Conservation (phyloP, 1,140 invertebrate species). For the Drosophila azteca region DNA sequence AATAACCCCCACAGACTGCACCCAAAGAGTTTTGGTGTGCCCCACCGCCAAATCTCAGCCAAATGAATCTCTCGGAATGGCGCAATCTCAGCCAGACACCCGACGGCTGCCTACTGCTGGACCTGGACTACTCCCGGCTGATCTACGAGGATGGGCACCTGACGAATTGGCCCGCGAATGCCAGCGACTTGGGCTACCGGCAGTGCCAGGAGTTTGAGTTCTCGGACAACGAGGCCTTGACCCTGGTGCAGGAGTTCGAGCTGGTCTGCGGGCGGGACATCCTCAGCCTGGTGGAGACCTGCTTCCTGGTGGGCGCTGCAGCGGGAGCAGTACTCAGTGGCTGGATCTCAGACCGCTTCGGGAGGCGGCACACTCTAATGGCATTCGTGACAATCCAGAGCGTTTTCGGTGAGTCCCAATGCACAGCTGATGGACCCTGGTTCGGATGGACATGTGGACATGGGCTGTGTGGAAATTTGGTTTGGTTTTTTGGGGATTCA, state of each 20-base stretch:
- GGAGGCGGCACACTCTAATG: slow-evolving; percentile 89
- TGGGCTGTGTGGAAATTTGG: slow-evolving; percentile 49
- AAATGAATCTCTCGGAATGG: slow-evolving; percentile 85
- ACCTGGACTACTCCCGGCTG: slow-evolving; percentile 66
- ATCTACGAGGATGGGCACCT: slow-evolving; percentile 44
- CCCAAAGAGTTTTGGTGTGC: slow-evolving; percentile 87
- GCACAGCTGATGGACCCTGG: slow-evolving; percentile 41
- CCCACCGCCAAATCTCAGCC: slow-evolving; percentile 84
- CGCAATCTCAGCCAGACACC: slow-evolving; percentile 86
- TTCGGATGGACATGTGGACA: too few relatives aligned
- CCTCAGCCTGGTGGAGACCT: slow-evolving; percentile 87
- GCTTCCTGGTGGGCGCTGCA: slow-evolving; percentile 89
- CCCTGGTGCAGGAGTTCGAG: slow-evolving; percentile 87
- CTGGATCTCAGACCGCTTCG: slow-evolving; percentile 88
- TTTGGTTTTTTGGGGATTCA: slow-evolving; percentile 36
- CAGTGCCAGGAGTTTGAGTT: slow-evolving; percentile 88
- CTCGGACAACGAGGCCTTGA: slow-evolving; percentile 85
- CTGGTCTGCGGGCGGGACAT: slow-evolving; percentile 87
- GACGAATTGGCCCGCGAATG: slow-evolving; percentile 56
- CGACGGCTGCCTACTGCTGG: slow-evolving; percentile 84
- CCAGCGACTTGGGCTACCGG: slow-evolving; percentile 40
- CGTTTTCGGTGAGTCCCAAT: slow-evolving; percentile 65
- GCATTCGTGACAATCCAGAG: slow-evolving; percentile 83
- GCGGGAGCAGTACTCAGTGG: slow-evolving; percentile 89
- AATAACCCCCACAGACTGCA: slow-evolving; percentile 83